Base-by-base conservation (phyloP, 2,113 vertebrate species). In the Nothoprocta pentlandii region DNA sequence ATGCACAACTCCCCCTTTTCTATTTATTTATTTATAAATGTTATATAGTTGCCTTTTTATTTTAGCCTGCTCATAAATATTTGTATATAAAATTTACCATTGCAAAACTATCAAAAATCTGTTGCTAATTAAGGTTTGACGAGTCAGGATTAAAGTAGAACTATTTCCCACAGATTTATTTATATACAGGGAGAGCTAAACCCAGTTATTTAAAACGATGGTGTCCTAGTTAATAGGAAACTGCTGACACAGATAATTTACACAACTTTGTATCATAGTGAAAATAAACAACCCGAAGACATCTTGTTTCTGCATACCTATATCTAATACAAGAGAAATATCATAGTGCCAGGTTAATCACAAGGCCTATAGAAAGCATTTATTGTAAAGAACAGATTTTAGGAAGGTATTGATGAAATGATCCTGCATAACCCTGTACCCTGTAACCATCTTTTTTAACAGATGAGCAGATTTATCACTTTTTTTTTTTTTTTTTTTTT, bases 401-500 rank as follows among this genome's bases (percentile, higher is more conserved):
- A 94, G 39, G 19, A 86, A 86, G 46, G 3, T 49, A 46, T 17
- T 46, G 19, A 44, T 67, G 39, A 93, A 88, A 67, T 13, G 7
- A 58, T 89, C 71, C 42, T 36, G 59, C 91, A 87, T 62, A 91
- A 87, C 63, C 8, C 53, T 75, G 51, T 76, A 87, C 63, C 8
- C 53, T 75, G 51, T 76, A 77, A 58, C 25, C 22, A 53, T 88
- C 34, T 34, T 56, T 83, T 39, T 46, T 83, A 25, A 39, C 66
- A 44, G 42, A 83, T 22, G 15, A 92, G 44, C 56, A 56, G 80
- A 58, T 75, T 67, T 70, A 75, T 28, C 22, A 39, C 46, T 68
- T 87, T 25, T 92, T 25, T 73, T 85, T 82, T 70, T 82, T 79
- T 68, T 87, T 25, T 92, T 25, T 73, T 85, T 82, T 70, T 82